These are phyloP conservation scores for Phortica variegata DNA, from an alignment of 1,140 invertebrate species.

Conservation along the genomic window DNA sequence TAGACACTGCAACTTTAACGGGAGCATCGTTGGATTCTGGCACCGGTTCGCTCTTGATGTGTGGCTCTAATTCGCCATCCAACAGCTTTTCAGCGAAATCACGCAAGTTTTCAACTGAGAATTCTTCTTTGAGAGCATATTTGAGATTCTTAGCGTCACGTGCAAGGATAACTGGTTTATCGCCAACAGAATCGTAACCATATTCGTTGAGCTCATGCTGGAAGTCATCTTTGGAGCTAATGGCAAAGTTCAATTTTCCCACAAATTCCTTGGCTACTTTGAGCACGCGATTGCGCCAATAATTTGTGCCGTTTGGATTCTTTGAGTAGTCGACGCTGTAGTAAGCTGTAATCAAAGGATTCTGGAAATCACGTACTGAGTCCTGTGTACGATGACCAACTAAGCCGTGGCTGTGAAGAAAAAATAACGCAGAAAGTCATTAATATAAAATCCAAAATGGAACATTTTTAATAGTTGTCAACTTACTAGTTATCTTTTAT, in stretches of 20 bases:
- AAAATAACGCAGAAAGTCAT: slow-evolving; percentile 7
- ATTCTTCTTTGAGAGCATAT: slow-evolving; percentile 87
- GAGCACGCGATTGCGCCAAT: slow-evolving; percentile 96
- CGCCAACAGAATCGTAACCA: slow-evolving; percentile 84
- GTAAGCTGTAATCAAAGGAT: slow-evolving; percentile 88
- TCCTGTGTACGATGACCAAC: slow-evolving; percentile 86
- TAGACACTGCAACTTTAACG: slow-evolving; percentile 91
- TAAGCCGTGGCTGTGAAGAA: slow-evolving; percentile 78
- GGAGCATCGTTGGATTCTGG: slow-evolving; percentile 82
- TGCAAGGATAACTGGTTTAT: slow-evolving; percentile 87
- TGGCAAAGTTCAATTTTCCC: slow-evolving; percentile 79
- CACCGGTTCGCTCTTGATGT: slow-evolving; percentile 92
- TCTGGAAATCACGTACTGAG: slow-evolving; percentile 82
- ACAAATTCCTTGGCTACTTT: slow-evolving; percentile 90
- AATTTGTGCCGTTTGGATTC: slow-evolving; percentile 98
- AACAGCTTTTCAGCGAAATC: slow-evolving; percentile 86
- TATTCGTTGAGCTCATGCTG: slow-evolving; percentile 92
- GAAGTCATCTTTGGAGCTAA: slow-evolving; percentile 91
- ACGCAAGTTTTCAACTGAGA: slow-evolving; percentile 86
- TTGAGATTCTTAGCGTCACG: slow-evolving; percentile 83
- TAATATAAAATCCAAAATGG: background rate
- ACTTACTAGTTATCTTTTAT: slow-evolving; percentile 85
- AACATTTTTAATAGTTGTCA: background rate
- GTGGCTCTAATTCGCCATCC: slow-evolving; percentile 82
- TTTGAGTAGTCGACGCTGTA: slow-evolving; percentile 95